These are phyloP conservation scores for Rhinopomastus cyanomelas DNA, from an alignment of 2,113 vertebrate species.

Conservation along the genomic window DNA sequence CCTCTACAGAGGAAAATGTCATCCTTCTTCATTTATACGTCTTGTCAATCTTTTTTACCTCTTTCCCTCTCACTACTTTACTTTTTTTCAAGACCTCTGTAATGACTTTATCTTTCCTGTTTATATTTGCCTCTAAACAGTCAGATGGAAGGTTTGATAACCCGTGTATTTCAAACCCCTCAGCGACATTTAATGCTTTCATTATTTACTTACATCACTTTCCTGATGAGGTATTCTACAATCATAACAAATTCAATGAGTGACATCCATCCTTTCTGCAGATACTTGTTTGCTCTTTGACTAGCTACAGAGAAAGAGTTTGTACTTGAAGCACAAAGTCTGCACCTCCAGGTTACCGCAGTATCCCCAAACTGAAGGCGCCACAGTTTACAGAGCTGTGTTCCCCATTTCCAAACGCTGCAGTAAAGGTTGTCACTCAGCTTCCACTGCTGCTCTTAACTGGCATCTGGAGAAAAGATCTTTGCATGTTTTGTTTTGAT, in stretches of 20 bases:
- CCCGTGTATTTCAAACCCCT: neutral
- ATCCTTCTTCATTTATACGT: neutral
- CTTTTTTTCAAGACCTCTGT: neutral
- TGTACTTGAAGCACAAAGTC: constrained; percentile 20
- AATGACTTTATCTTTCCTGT: neutral
- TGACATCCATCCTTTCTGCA: neutral
- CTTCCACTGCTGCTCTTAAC: neutral
- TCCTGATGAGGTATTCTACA: constrained; percentile 49
- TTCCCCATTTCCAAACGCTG: neutral
- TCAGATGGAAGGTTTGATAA: neutral
- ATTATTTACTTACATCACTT: constrained; percentile 26
- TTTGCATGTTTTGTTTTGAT: neutral
- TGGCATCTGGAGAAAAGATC: neutral
- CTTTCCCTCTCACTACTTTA: neutral
- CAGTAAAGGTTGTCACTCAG: neutral
- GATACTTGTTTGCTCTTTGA: constrained; percentile 49
- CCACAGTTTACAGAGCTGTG: neutral
- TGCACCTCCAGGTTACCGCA: neutral
- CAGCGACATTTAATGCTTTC: constrained; percentile 33
- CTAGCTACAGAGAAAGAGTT: constrained; percentile 26
- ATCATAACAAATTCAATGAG: constrained; percentile 27
- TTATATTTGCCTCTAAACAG: neutral
- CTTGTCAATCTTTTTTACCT: neutral
- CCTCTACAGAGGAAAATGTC: neutral
- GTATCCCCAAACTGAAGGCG: neutral